A percentile compares a stretch with the other conserved stretches of the same genome.
Evolutionary conservation across 1,140 invertebrate species (phyloP).

Genomic region (Brachionus koreanus): DNA sequence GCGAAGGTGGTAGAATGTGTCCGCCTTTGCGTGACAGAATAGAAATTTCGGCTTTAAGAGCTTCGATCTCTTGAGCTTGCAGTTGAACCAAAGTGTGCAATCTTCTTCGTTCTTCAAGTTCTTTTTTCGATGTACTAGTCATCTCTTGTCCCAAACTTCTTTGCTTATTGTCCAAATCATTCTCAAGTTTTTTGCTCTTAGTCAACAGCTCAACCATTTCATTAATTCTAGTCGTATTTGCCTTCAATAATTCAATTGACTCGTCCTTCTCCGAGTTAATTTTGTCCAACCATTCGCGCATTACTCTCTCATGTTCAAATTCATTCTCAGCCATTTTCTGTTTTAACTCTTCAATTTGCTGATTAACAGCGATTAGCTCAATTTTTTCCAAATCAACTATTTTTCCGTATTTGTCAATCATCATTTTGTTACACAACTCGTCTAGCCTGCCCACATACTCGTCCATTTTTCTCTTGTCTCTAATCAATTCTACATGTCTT

Average conservation of each 20-base stretch:
- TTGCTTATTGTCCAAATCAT: slow-evolving; percentile 52
- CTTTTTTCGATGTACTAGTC: slow-evolving; percentile 52
- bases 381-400: slow-evolving; percentile 57
- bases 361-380: slow-evolving; percentile 56
- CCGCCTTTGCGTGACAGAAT: slow-evolving; percentile 57
- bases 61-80: slow-evolving; percentile 58
- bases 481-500: slow-evolving; percentile 55
- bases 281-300: slow-evolving; percentile 46
- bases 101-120: slow-evolving; percentile 53
- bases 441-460: slow-evolving; percentile 53
- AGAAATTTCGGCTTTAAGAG: slow-evolving; percentile 57
- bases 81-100: slow-evolving; percentile 57
- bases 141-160: slow-evolving; percentile 56
- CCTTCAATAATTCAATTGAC: slow-evolving; percentile 52
- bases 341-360: slow-evolving; percentile 52
- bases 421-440: slow-evolving; percentile 54
- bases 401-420: slow-evolving; percentile 56
- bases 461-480: slow-evolving; percentile 55
- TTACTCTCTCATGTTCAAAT: slow-evolving; percentile 29
- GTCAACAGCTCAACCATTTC: slow-evolving; percentile 53
- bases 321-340: slow-evolving; percentile 35
- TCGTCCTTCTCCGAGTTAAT: slow-evolving; percentile 50
- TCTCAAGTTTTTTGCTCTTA: slow-evolving; percentile 52
- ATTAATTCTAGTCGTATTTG: slow-evolving; percentile 55
- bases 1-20: slow-evolving; percentile 31